Evolutionary conservation across 1,140 invertebrate species (phyloP).

Genomic region (Teleogryllus occipitalis): DNA sequence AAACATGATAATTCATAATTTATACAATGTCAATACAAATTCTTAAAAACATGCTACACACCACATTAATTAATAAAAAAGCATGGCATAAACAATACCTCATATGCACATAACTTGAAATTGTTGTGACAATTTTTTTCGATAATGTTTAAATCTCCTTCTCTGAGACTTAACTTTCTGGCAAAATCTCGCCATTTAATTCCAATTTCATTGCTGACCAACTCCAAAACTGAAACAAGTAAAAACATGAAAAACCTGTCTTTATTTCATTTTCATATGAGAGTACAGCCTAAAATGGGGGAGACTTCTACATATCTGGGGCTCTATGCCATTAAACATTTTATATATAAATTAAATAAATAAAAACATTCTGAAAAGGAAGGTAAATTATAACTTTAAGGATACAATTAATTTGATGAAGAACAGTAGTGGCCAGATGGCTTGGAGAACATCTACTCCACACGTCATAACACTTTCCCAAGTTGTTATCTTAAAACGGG

Average conservation of each 20-base stretch:
- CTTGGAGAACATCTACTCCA: too few relatives aligned
- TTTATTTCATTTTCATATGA: background rate
- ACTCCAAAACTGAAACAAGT: constrained; percentile 30
- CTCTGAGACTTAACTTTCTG: constrained; percentile 41
- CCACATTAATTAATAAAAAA: background rate
- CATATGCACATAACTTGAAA: constrained; percentile 25
- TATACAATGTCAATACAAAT: background rate
- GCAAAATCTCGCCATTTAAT: constrained; percentile 44
- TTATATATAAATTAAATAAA: too few relatives aligned
- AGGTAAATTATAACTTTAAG: too few relatives aligned
- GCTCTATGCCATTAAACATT: too few relatives aligned
- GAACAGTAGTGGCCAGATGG: too few relatives aligned
- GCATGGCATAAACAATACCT: constrained; percentile 3
- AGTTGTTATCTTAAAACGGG: too few relatives aligned
- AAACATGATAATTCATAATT: background rate
- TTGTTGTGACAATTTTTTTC: constrained; percentile 31
- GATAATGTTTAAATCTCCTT: constrained; percentile 43
- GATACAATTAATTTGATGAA: too few relatives aligned
- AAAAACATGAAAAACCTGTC: constrained; percentile 18
- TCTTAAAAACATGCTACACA: background rate
- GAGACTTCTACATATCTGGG: too few relatives aligned
- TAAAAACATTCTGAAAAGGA: too few relatives aligned
- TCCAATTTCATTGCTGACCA: constrained; percentile 39
- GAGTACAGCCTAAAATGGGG: too few relatives aligned
- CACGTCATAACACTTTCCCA: too few relatives aligned